Conservation (phyloP, 2,113 vertebrate species). For the Chitala chitala region DNA sequence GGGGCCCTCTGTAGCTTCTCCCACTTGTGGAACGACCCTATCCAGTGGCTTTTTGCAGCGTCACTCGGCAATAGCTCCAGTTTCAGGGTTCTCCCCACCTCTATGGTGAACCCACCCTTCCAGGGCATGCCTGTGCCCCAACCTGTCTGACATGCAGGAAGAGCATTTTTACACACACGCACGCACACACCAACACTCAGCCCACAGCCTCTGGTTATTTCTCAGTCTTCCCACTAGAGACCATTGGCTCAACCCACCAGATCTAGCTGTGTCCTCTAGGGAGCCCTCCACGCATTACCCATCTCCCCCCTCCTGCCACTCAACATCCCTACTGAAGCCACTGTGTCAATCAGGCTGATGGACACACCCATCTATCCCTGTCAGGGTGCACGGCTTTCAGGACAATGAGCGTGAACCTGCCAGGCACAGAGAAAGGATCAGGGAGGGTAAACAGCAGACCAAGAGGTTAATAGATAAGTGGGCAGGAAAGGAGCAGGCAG, state of each 20-base stretch:
- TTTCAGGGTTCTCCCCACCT: slow-evolving; percentile 2
- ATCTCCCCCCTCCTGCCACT: not conserved
- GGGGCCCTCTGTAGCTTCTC: not conserved
- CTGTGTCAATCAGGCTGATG: slow-evolving; percentile 48
- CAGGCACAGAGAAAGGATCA: slow-evolving; percentile 23
- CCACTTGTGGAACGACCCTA: not conserved
- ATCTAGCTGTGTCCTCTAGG: not conserved
- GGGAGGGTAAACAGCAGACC: slow-evolving; percentile 33
- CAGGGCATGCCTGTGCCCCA: not conserved
- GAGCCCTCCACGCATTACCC: not conserved
- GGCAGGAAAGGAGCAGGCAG: slow-evolving; percentile 17
- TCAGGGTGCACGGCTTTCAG: slow-evolving; percentile 21
- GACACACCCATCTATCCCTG: slow-evolving; percentile 42
- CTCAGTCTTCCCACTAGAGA: slow-evolving; percentile 20
- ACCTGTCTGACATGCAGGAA: not conserved
- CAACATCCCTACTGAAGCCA: not conserved
- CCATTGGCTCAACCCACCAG: slow-evolving; percentile 10
- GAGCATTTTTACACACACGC: too few relatives aligned
- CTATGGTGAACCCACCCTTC: slow-evolving; percentile 29
- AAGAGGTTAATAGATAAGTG: slow-evolving; percentile 37
- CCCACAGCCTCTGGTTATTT: not conserved
- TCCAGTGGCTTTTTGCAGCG: not conserved
- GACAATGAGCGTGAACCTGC: slow-evolving; percentile 33
- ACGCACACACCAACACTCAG: too few relatives aligned
- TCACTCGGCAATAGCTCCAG: not conserved